Evolutionary conservation across 2,888 invertebrate species (phyloP).

Genomic region (Acanthosoma haemorrhoidale): DNA sequence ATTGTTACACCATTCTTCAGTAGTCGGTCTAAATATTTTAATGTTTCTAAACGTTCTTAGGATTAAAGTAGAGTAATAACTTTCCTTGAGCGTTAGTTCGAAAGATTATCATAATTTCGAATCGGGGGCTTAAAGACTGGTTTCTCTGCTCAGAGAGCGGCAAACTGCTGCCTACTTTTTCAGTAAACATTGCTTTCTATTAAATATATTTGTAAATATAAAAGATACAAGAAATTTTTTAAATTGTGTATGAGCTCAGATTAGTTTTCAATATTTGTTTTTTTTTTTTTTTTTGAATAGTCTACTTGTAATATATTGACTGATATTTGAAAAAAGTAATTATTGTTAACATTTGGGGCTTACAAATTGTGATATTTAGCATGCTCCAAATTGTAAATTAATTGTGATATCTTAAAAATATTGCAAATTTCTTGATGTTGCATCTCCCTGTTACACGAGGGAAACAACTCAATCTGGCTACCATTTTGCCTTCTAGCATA

Average conservation of each 20-base stretch:
- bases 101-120: neutral
- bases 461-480: constrained; percentile 35
- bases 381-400: constrained; percentile 31
- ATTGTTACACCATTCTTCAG: too few relatives aligned
- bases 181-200: neutral
- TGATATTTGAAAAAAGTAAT: constrained; percentile 8
- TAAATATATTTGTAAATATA: neutral
- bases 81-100: neutral
- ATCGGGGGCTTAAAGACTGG: neutral
- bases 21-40: too few relatives aligned
- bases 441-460: constrained; percentile 14
- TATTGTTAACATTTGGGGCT: constrained; percentile 16
- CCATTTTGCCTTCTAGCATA: constrained; percentile 38
- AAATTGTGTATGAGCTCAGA: too few relatives aligned
- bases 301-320: neutral
- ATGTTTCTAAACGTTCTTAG: too few relatives aligned
- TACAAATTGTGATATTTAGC: constrained; percentile 24
- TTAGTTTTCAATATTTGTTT: too few relatives aligned
- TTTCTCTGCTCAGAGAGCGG: neutral
- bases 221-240: too few relatives aligned
- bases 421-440: constrained; percentile 30
- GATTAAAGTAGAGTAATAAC: too few relatives aligned
- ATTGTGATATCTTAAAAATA: constrained; percentile 21
- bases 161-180: neutral
- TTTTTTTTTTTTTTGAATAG: too few relatives aligned